A percentile compares a stretch with the other conserved stretches of the same genome.
phyloP scores from a whole-genome alignment of 2,113 vertebrate species.

The Rhipidura dahli region DNA sequence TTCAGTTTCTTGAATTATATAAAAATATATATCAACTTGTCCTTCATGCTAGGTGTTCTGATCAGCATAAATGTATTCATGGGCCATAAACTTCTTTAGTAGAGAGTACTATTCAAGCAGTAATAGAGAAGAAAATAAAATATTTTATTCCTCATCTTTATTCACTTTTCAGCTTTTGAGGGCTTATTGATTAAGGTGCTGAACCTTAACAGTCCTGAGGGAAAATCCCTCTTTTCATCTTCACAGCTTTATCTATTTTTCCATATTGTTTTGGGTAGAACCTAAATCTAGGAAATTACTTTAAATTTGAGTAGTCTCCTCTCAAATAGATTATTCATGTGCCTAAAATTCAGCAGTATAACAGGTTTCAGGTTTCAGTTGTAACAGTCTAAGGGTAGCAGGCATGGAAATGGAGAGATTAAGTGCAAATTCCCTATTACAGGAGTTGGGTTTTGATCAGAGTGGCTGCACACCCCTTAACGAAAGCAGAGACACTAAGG shows the following conservation, averaged over 20 bases:
- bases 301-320: neutral
- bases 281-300: neutral
- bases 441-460: neutral
- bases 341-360: neutral
- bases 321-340: neutral
- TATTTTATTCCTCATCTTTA: constrained; percentile 40
- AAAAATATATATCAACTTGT: constrained; percentile 18
- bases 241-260: neutral
- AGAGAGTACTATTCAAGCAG: constrained; percentile 21
- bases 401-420: neutral
- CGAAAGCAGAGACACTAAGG: neutral
- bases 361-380: neutral
- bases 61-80: constrained; percentile 19
- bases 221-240: neutral
- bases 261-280: neutral
- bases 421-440: neutral
- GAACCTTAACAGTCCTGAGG: neutral
- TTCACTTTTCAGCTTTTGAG: neutral
- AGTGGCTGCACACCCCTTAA: neutral
- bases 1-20: constrained; percentile 33
- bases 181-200: neutral
- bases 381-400: neutral
- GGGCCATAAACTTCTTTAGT: neutral
- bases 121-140: constrained; percentile 36
- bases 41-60: constrained; percentile 22